These are phyloP conservation scores for Agelaius phoeniceus DNA, from an alignment of 2,113 vertebrate species.

Conservation along the genomic window DNA sequence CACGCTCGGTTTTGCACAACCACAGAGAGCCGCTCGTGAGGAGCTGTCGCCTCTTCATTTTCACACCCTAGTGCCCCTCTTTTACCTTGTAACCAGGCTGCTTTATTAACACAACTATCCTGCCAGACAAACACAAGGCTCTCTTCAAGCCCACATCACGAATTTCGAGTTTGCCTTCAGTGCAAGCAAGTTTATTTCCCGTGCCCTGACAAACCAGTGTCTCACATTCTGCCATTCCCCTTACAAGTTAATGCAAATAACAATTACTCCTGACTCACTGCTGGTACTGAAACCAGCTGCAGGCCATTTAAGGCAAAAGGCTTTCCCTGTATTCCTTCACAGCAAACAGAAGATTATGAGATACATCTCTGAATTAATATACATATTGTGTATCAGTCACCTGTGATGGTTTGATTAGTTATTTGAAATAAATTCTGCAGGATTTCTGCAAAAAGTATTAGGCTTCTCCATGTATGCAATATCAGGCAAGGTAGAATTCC, in stretches of 20 bases:
- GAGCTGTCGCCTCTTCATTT: not conserved
- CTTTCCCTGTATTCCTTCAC: not conserved
- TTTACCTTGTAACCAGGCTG: not conserved
- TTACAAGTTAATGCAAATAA: not conserved
- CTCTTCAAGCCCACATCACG: not conserved
- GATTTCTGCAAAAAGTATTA: not conserved
- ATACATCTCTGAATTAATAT: not conserved
- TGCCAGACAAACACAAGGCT: not conserved
- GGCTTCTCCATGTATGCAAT: not conserved
- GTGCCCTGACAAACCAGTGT: not conserved
- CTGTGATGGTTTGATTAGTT: not conserved
- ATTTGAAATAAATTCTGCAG: not conserved
- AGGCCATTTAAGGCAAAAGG: not conserved
- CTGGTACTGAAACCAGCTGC: not conserved
- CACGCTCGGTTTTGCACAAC: fast-evolving
- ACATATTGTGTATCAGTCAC: not conserved
- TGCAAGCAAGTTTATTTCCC: not conserved
- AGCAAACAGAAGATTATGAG: not conserved
- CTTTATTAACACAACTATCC: not conserved
- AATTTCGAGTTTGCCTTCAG: not conserved
- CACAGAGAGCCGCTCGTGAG: fast-evolving
- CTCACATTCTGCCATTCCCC: not conserved
- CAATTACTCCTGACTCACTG: not conserved
- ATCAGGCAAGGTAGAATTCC: not conserved
- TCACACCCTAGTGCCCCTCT: not conserved